These are phyloP conservation scores for Scomber japonicus DNA, from an alignment of 2,113 vertebrate species.

Conservation along the genomic window DNA sequence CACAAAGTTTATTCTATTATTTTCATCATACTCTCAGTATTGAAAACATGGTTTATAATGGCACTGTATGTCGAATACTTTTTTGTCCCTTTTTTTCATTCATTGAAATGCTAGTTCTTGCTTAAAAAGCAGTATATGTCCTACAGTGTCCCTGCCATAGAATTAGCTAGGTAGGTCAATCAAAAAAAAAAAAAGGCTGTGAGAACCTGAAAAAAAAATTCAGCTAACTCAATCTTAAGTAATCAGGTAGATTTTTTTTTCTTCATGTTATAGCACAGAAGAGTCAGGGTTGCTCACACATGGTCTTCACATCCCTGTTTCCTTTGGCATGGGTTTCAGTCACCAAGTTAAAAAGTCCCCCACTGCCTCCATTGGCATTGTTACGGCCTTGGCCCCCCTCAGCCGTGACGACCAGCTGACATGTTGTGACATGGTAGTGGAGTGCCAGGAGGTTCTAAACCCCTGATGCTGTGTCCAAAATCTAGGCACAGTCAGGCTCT, in stretches of 20 bases:
- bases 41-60: too few relatives aligned
- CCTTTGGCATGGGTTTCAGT: constrained; percentile 79
- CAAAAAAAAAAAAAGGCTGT: not conserved
- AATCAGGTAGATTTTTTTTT: constrained; percentile 77
- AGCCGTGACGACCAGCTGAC: constrained; percentile 87
- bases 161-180: not conserved
- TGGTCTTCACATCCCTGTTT: constrained; percentile 60
- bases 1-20: too few relatives aligned
- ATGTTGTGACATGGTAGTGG: constrained; percentile 88
- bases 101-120: not conserved
- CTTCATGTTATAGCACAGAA: constrained; percentile 79
- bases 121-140: constrained; percentile 7
- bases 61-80: too few relatives aligned
- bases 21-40: too few relatives aligned
- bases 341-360: constrained; percentile 85
- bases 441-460: constrained; percentile 86
- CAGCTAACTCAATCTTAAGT: constrained; percentile 62
- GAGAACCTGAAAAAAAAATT: not conserved
- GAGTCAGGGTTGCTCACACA: constrained; percentile 80
- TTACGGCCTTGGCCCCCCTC: constrained; percentile 73
- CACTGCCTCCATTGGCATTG: constrained; percentile 44
- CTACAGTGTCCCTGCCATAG: not conserved
- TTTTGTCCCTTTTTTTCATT: not conserved
- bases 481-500: constrained; percentile 24
- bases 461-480: constrained; percentile 39